These are phyloP conservation scores for Anguilla obscura DNA, from an alignment of 2,797 vertebrate species.

Conservation along the genomic window DNA sequence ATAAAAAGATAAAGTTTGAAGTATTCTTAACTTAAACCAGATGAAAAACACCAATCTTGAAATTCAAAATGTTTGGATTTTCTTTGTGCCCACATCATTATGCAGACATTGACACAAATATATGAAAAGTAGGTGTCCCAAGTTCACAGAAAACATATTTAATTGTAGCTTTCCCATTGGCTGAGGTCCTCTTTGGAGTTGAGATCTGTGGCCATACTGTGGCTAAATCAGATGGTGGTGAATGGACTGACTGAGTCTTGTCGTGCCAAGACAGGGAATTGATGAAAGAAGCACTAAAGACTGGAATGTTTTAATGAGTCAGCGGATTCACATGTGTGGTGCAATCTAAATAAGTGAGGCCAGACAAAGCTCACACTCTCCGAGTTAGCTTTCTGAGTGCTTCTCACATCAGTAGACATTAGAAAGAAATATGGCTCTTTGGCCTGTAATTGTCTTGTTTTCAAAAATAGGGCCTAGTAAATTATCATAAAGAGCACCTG, in stretches of 20 bases:
- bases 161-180: slow-evolving; percentile 14
- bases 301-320: not conserved
- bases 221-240: not conserved
- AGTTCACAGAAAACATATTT: not conserved
- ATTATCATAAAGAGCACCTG: slow-evolving; percentile 14
- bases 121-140: slow-evolving; percentile 13
- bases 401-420: slow-evolving; percentile 1
- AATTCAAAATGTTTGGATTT: not conserved
- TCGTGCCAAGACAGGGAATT: not conserved
- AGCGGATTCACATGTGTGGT: not conserved
- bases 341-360: not conserved
- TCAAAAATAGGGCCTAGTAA: not conserved
- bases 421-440: not conserved
- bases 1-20: not conserved
- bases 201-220: not conserved
- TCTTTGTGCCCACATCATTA: slow-evolving; percentile 6
- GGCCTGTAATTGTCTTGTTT: not conserved
- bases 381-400: slow-evolving; percentile 31
- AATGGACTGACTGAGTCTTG: not conserved
- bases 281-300: slow-evolving; percentile 1
- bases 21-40: not conserved
- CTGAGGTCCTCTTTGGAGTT: not conserved
- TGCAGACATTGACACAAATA: not conserved
- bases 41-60: not conserved
- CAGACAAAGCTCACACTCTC: slow-evolving; percentile 10